Percentiles rank a stretch among this genome's conserved stretches.
Conservation (phyloP, 2,113 vertebrate genomes). For the Chloroceryle aenea region DNA sequence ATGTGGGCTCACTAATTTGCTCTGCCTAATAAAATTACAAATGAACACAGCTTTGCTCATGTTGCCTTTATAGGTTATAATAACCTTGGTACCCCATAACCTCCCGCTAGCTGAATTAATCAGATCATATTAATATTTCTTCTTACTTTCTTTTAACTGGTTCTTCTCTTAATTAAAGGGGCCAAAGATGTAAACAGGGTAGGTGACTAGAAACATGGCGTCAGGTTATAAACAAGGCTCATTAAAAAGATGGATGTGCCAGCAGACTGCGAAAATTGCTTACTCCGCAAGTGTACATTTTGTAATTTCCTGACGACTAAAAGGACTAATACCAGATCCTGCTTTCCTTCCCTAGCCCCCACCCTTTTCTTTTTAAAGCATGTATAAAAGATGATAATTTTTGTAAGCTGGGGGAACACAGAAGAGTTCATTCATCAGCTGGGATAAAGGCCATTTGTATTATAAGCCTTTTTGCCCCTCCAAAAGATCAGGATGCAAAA, state of each 20-base stretch:
- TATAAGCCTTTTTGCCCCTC: constrained; percentile 23
- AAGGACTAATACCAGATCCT: constrained; percentile 82
- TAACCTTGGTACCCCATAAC: constrained; percentile 89
- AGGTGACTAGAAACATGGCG: constrained; percentile 83
- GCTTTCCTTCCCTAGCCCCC: constrained; percentile 62
- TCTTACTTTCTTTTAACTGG: constrained; percentile 87
- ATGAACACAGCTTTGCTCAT: constrained; percentile 84
- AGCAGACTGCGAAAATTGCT: constrained; percentile 85
- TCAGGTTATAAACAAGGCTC: constrained; percentile 90
- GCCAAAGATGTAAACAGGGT: constrained; percentile 88
- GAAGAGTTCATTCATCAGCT: constrained; percentile 76
- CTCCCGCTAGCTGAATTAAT: constrained; percentile 90
- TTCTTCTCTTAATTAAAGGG: constrained; percentile 91
- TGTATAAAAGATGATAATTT: constrained; percentile 85
- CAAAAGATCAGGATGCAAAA: neutral
- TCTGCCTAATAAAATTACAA: constrained; percentile 89
- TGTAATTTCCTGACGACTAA: constrained; percentile 87
- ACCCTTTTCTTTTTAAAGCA: constrained; percentile 65
- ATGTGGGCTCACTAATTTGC: constrained; percentile 84
- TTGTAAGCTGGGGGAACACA: constrained; percentile 71
- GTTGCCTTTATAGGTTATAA: constrained; percentile 89
- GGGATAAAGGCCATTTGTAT: constrained; percentile 65
- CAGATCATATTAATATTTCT: constrained; percentile 89
- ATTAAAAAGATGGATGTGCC: constrained; percentile 91
- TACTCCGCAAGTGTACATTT: constrained; percentile 85